Conservation (phyloP, 2,888 invertebrate genomes). For the Polydrusus pterygomalis region DNA sequence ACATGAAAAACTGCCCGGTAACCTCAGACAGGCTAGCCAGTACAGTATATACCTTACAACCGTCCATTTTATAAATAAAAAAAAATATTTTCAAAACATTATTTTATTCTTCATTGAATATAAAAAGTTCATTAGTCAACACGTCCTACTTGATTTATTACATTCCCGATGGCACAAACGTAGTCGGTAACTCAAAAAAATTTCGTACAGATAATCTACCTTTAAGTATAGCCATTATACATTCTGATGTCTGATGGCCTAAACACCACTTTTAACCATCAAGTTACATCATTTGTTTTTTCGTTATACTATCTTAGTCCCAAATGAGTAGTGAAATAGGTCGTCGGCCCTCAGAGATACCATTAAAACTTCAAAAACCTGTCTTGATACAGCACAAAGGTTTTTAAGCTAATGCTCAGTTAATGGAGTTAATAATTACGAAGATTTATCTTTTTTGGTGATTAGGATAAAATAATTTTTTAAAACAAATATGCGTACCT, state of each 20-base stretch:
- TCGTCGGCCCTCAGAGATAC: constrained; percentile 29
- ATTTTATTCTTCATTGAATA: too few relatives aligned
- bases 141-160: neutral
- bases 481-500: neutral
- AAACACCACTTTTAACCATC: constrained; percentile 31
- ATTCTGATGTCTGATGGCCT: constrained; percentile 25
- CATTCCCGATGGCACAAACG: constrained; percentile 6
- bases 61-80: too few relatives aligned
- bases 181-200: constrained; percentile 15
- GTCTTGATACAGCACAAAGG: constrained; percentile 9
- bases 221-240: constrained; percentile 39
- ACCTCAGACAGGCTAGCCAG: too few relatives aligned
- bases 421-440: constrained; percentile 13
- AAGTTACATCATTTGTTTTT: constrained; percentile 18
- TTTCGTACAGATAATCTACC: constrained; percentile 28
- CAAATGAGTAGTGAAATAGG: constrained; percentile 27
- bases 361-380: constrained; percentile 22
- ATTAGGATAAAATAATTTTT: constrained; percentile 5
- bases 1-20: too few relatives aligned
- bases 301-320: neutral
- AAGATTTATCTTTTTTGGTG: constrained; percentile 11
- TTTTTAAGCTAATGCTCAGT: constrained; percentile 18
- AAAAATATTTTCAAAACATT: too few relatives aligned
- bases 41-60: too few relatives aligned
- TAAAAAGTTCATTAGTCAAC: neutral